Conservation (phyloP, 2,797 vertebrate species). For the Urocyon cinereoargenteus region DNA sequence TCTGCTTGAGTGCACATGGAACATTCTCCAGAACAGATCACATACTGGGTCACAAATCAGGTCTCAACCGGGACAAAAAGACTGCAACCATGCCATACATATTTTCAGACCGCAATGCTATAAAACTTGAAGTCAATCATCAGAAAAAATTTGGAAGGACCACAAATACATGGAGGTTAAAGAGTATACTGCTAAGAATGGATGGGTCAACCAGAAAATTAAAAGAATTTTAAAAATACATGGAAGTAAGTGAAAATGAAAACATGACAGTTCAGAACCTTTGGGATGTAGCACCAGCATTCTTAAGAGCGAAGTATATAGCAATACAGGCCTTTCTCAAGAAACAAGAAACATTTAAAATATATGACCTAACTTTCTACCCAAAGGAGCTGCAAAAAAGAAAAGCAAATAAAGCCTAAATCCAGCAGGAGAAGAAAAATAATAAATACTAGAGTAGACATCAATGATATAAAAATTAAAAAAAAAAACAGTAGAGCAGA, state of each 20-base stretch:
- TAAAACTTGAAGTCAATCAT: neutral
- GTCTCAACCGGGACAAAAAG: neutral
- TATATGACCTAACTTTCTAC: neutral
- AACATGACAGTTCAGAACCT: neutral
- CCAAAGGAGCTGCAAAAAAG: neutral
- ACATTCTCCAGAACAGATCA: neutral
- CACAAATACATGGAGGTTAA: neutral
- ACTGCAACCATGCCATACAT: neutral
- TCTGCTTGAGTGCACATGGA: neutral
- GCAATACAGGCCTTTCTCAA: neutral
- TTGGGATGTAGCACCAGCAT: neutral
- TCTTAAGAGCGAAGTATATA: neutral
- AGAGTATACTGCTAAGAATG: neutral
- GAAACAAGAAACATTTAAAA: neutral
- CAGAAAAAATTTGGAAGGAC: neutral
- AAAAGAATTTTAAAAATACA: neutral
- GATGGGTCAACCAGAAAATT: neutral
- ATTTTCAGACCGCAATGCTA: neutral
- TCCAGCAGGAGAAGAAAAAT: neutral
- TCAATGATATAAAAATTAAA: neutral
- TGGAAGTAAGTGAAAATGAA: neutral
- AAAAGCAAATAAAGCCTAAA: neutral
- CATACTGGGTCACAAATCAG: neutral
- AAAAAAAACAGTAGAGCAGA: neutral
- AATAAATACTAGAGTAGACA: neutral